These are phyloP conservation scores for Lepidostoma basale DNA, from an alignment of 1,140 invertebrate species.

Conservation along the genomic window DNA sequence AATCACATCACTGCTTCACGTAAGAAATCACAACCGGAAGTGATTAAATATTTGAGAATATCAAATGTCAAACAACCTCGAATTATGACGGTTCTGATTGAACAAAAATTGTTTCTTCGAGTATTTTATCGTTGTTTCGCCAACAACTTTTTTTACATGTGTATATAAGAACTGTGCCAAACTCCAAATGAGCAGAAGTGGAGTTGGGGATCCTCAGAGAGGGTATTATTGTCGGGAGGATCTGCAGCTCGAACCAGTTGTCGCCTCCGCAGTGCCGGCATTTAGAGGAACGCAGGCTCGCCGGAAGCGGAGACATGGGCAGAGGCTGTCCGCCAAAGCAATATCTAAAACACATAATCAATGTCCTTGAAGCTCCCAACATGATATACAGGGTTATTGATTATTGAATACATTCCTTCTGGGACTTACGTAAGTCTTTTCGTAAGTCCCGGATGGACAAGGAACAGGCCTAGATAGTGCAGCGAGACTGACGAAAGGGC, in stretches of 20 bases:
- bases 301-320: constrained; percentile 64
- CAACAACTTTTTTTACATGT: constrained; percentile 79
- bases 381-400: no score
- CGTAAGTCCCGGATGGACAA: no score
- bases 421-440: no score
- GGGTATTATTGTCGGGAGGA: constrained; percentile 77
- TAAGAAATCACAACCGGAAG: no score
- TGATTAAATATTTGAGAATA: no score
- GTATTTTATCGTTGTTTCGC: constrained; percentile 65
- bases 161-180: constrained; percentile 75
- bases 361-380: no score
- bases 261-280: constrained; percentile 73
- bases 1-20: no score
- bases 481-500: no score
- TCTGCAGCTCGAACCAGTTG: constrained; percentile 75
- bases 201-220: constrained; percentile 64
- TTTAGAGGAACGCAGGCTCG: constrained; percentile 55
- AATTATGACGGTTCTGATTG: constrained; percentile 64
- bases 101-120: constrained; percentile 71
- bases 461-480: no score
- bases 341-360: constrained; percentile 60
- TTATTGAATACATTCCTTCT: no score
- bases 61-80: no score
- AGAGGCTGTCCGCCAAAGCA: constrained; percentile 67
- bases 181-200: constrained; percentile 67